phyloP scores from a whole-genome alignment of 2,888 invertebrate genomes.

The Diplolepis rosae region DNA sequence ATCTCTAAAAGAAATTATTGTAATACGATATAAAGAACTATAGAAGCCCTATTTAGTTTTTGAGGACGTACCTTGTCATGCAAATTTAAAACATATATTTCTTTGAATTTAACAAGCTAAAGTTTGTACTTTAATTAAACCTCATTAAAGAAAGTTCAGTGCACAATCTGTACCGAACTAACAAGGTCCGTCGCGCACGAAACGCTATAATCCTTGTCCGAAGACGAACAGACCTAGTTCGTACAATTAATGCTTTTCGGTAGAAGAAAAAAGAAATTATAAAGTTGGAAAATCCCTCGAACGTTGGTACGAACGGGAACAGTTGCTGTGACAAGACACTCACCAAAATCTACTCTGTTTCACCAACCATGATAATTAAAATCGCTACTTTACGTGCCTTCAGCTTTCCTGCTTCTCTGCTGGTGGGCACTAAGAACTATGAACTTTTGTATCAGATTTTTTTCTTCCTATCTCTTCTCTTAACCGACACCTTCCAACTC shows the following conservation, averaged over 20 bases:
- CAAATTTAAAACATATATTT: neutral
- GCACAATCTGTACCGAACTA: conserved; percentile 22
- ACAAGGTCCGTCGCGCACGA: conserved; percentile 28
- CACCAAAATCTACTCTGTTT: conserved; percentile 15
- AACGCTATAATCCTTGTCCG: conserved; percentile 18
- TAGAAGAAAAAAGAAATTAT: conserved; percentile 16
- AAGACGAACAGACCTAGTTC: conserved; percentile 23
- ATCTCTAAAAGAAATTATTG: too few species aligned
- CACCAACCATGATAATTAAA: conserved; percentile 44
- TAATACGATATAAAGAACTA: too few species aligned
- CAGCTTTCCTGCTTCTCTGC: conserved; percentile 5
- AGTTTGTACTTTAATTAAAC: conserved; percentile 24
- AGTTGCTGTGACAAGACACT: conserved; percentile 14
- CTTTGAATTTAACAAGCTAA: conserved; percentile 16
- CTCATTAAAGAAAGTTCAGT: conserved; percentile 29
- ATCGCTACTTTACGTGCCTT: conserved; percentile 34
- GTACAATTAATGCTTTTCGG: conserved; percentile 26
- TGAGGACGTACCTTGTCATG: neutral
- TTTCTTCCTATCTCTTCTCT: conserved; percentile 8
- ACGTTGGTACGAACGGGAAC: neutral
- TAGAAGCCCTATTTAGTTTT: neutral
- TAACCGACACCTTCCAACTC: neutral
- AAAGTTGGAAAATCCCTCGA: conserved; percentile 27
- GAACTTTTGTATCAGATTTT: conserved; percentile 32
- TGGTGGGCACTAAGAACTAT: conserved; percentile 1